A percentile compares a stretch with the other conserved stretches of the same genome.
Evolutionary conservation across 1,140 invertebrate species (phyloP).

Genomic region (Neodiprion lecontei): DNA sequence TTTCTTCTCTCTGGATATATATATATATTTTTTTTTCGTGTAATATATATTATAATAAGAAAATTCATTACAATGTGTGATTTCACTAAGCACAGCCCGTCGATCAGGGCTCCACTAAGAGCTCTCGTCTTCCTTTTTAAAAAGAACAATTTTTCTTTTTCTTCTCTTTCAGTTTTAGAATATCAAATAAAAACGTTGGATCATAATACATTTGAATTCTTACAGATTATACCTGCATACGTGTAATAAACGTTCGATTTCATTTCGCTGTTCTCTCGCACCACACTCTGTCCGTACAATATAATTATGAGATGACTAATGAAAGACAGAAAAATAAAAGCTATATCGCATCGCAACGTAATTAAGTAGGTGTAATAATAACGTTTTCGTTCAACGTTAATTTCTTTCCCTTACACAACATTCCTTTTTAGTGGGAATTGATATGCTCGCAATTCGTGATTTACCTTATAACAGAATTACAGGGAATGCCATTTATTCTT

Average conservation of each 20-base stretch:
- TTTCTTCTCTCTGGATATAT: neutral
- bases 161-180: neutral
- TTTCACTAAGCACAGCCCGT: slow-evolving; percentile 49
- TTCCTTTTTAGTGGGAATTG: no score
- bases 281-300: no score
- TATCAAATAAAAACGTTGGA: neutral
- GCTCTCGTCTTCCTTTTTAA: slow-evolving; percentile 28
- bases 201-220: no score
- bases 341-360: no score
- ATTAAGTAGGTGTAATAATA: neutral
- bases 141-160: neutral
- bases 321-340: no score
- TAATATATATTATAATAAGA: slow-evolving; percentile 39
- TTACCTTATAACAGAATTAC: no score
- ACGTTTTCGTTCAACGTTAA: slow-evolving; percentile 9
- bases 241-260: no score
- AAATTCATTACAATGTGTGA: slow-evolving; percentile 49
- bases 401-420: neutral
- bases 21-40: neutral
- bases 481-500: slow-evolving; percentile 3
- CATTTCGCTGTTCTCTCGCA: no score
- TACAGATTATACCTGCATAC: no score
- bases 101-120: slow-evolving; percentile 41
- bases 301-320: no score
- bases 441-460: no score